A percentile compares a stretch with the other conserved stretches of the same genome.
Conservation (phyloP, 2,888 invertebrate genomes). For the Drosophila setosimentum region DNA sequence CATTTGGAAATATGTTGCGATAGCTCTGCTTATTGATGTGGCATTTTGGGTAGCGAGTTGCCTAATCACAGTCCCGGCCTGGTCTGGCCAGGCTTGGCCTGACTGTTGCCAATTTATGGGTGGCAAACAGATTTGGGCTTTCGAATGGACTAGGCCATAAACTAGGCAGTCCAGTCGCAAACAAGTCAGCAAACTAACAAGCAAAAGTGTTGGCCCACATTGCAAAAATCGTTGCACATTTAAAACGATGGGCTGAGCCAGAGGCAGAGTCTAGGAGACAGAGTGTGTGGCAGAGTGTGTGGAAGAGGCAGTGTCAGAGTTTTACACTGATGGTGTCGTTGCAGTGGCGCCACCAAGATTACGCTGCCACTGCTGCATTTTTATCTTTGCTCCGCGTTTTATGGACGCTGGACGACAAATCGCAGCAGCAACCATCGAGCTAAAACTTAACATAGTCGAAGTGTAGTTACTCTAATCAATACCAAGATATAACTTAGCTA, state of each 20-base stretch:
- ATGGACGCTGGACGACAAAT: constrained; percentile 55
- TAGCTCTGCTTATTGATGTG: constrained; percentile 51
- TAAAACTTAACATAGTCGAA: constrained; percentile 10
- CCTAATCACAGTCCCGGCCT: constrained; percentile 66
- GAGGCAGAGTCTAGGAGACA: background rate
- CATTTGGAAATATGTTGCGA: constrained; percentile 49
- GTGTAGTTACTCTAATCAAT: constrained; percentile 45
- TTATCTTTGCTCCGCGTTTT: constrained; percentile 70
- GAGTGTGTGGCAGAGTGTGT: background rate
- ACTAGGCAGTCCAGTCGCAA: constrained; percentile 39
- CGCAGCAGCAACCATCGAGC: constrained; percentile 41
- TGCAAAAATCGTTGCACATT: constrained; percentile 49
- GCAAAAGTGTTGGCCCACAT: constrained; percentile 69
- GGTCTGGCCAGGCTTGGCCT: background rate
- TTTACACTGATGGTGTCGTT: constrained; percentile 51
- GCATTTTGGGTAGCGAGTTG: constrained; percentile 57
- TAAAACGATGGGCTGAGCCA: constrained; percentile 20
- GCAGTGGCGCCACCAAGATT: constrained; percentile 71
- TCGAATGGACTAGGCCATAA: constrained; percentile 46
- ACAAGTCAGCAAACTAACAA: constrained; percentile 66
- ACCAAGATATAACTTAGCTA: background rate
- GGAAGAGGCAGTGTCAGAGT: constrained; percentile 30
- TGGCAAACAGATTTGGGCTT: constrained; percentile 61
- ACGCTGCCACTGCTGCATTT: constrained; percentile 64
- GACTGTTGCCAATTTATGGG: constrained; percentile 61